Evolutionary conservation across 2,888 invertebrate genomes (phyloP).

Genomic region (Notocelia uddmanniana): DNA sequence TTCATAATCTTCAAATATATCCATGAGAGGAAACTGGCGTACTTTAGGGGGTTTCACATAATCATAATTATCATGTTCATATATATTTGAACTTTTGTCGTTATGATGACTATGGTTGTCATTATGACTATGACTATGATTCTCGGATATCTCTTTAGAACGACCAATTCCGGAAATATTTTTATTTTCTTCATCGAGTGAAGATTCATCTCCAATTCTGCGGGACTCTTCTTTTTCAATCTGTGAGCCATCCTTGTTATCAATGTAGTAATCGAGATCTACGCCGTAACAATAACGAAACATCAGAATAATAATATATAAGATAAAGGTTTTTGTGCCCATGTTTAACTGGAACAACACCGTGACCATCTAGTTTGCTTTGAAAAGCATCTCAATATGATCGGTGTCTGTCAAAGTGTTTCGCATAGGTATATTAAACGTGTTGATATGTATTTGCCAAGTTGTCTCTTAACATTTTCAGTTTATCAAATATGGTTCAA

Average conservation of each 20-base stretch:
- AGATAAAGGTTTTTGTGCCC: constrained; percentile 7
- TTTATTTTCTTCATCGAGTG: background rate
- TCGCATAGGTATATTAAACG: too few relatives aligned
- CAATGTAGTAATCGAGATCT: constrained; percentile 59
- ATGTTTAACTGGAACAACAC: constrained; percentile 11
- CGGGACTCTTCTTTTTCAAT: constrained; percentile 32
- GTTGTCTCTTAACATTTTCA: background rate
- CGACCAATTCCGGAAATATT: background rate
- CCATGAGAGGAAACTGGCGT: background rate
- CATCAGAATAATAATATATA: constrained; percentile 46
- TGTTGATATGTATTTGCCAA: too few relatives aligned
- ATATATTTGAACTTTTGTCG: background rate
- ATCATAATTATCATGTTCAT: background rate
- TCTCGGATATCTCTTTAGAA: background rate
- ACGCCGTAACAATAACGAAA: constrained; percentile 51
- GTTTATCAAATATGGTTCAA: background rate
- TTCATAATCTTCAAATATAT: constrained; percentile 55
- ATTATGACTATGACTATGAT: background rate
- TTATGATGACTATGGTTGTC: background rate
- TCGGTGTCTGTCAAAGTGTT: too few relatives aligned
- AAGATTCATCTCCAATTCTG: constrained; percentile 38
- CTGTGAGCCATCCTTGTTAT: constrained; percentile 20
- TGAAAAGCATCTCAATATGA: background rate
- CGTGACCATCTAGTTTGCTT: constrained; percentile 31
- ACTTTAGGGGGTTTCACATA: background rate